Percentiles rank a stretch among this genome's conserved stretches.
These are phyloP conservation scores for Uloborus diversus DNA, from an alignment of 1,140 invertebrate genomes.

Conservation along the genomic window DNA sequence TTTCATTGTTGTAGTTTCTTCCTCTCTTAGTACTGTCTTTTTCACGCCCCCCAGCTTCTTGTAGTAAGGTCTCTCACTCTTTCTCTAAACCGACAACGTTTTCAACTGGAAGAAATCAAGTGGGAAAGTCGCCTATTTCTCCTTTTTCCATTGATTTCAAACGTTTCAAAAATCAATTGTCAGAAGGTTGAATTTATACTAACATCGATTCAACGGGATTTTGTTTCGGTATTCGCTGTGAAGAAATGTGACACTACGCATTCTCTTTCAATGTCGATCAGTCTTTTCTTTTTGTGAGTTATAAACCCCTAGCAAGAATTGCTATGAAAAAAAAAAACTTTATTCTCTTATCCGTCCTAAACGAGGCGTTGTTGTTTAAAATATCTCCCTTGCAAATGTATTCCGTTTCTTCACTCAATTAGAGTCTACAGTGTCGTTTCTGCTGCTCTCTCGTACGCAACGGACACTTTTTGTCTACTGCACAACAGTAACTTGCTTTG, in stretches of 20 bases:
- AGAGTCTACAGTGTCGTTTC: slow-evolving; percentile 39
- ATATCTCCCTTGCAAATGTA: slow-evolving; percentile 45
- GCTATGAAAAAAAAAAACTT: slow-evolving; percentile 41
- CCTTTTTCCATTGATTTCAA: slow-evolving; percentile 46
- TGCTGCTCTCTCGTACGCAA: slow-evolving; percentile 21
- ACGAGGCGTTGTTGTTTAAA: slow-evolving; percentile 44
- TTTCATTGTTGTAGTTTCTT: neutral
- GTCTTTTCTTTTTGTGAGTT: neutral
- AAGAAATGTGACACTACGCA: slow-evolving; percentile 41
- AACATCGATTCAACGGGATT: slow-evolving; percentile 30
- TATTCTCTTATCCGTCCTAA: slow-evolving; percentile 9
- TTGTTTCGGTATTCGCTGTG: slow-evolving; percentile 28
- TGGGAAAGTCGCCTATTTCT: slow-evolving; percentile 24
- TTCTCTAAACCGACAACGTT: slow-evolving; percentile 15
- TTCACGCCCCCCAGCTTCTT: too few relatives aligned
- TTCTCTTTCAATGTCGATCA: slow-evolving; percentile 34
- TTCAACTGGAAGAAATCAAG: slow-evolving; percentile 34
- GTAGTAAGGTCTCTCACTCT: neutral
- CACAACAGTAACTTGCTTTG: too few relatives aligned
- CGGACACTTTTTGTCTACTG: too few relatives aligned
- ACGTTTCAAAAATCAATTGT: slow-evolving; percentile 51
- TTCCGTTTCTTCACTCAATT: slow-evolving; percentile 19
- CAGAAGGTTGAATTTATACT: slow-evolving; percentile 38
- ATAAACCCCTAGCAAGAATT: slow-evolving; percentile 29
- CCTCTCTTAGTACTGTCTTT: slow-evolving; percentile 12